phyloP scores from a whole-genome alignment of 2,888 invertebrate genomes.

The Frankliniella fusca region DNA sequence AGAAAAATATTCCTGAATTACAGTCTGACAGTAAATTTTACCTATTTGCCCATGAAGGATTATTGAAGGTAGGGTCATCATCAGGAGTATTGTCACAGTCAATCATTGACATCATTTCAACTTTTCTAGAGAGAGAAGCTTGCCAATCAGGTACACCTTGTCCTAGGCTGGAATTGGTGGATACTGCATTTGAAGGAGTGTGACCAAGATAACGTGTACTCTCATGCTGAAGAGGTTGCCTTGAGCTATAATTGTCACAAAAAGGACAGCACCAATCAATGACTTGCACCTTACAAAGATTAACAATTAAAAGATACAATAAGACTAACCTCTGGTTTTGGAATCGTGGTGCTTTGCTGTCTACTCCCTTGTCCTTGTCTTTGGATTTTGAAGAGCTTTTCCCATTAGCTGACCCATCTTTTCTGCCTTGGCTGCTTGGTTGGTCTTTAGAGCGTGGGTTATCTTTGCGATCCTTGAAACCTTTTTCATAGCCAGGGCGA shows the following conservation, averaged over 20 bases:
- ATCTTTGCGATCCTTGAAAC: neutral
- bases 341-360: neutral
- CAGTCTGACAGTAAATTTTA: neutral
- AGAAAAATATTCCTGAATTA: too few relatives aligned
- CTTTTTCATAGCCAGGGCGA: neutral
- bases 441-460: neutral
- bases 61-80: neutral
- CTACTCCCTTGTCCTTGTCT: neutral
- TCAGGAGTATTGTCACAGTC: constrained; percentile 20
- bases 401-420: neutral
- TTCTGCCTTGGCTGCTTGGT: neutral
- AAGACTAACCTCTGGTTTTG: neutral
- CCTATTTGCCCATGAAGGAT: neutral
- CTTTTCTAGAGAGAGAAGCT: neutral
- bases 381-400: neutral
- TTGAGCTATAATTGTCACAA: neutral
- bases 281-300: neutral
- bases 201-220: neutral
- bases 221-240: neutral
- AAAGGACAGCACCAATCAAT: neutral
- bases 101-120: constrained; percentile 6
- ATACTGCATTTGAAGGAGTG: neutral
- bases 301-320: neutral
- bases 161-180: neutral
- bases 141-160: neutral